phyloP scores from a whole-genome alignment of 2,888 invertebrate species.

The Taenaris catops region DNA sequence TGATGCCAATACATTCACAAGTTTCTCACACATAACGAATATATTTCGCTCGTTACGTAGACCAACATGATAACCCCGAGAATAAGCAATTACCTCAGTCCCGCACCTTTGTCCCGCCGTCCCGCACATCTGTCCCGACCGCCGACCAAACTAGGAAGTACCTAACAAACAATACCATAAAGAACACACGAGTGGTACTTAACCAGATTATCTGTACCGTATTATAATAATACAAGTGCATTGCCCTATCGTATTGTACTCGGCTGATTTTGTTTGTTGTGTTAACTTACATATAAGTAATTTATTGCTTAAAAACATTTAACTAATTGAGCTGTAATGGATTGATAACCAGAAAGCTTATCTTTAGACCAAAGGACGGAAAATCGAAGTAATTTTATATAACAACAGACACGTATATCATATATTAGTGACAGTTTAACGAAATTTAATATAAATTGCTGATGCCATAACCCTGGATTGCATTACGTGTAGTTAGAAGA shows the following conservation, averaged over 20 bases:
- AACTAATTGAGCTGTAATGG: too few relatives aligned
- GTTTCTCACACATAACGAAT: conserved; percentile 25
- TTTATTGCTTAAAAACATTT: too few relatives aligned
- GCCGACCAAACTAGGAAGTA: conserved; percentile 34
- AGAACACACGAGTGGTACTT: conserved; percentile 27
- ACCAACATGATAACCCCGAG: conserved; percentile 26
- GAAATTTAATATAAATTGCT: too few relatives aligned
- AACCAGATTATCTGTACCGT: conserved; percentile 25
- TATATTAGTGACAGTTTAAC: too few relatives aligned
- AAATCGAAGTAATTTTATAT: too few relatives aligned
- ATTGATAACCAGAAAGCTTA: too few relatives aligned
- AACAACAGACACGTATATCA: too few relatives aligned
- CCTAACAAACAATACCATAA: conserved; percentile 39
- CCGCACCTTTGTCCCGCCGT: conserved; percentile 31
- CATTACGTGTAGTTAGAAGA: too few relatives aligned
- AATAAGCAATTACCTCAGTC: conserved; percentile 32
- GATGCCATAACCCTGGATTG: too few relatives aligned
- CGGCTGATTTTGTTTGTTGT: conserved; percentile 3
- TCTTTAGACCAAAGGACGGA: too few relatives aligned
- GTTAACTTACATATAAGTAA: conserved; percentile 12
- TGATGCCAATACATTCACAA: conserved; percentile 20
- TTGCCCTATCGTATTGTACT: conserved; percentile 18
- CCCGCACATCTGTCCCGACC: conserved; percentile 33
- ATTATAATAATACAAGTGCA: conserved; percentile 27
- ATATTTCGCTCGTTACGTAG: conserved; percentile 26